Conservation (phyloP, 2,113 vertebrate species). For the Melospiza melodia region DNA sequence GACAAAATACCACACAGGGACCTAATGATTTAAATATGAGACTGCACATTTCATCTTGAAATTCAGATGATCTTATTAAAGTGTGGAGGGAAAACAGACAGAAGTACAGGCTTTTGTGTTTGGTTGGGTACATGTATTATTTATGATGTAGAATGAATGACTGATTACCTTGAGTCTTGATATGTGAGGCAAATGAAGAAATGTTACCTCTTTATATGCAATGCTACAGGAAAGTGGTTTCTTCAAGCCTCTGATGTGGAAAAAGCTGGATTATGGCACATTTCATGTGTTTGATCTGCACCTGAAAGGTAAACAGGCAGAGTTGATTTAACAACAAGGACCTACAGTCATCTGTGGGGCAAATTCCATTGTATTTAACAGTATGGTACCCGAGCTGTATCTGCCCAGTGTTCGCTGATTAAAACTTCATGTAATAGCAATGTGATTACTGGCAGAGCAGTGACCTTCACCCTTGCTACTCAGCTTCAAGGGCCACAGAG, state of each 20-base stretch:
- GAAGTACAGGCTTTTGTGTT: constrained; percentile 44
- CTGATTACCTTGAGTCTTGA: constrained; percentile 45
- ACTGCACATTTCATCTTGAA: constrained; percentile 45
- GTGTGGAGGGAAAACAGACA: neutral
- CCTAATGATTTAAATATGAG: constrained; percentile 55
- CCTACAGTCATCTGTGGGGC: neutral
- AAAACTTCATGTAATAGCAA: constrained; percentile 15
- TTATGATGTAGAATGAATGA: constrained; percentile 52
- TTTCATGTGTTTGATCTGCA: constrained; percentile 14
- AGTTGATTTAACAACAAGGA: neutral
- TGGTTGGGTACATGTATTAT: constrained; percentile 47
- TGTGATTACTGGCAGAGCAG: neutral
- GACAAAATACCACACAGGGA: constrained; percentile 18
- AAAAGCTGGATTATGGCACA: neutral
- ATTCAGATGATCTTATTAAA: constrained; percentile 42
- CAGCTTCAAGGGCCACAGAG: neutral
- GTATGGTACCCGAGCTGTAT: neutral
- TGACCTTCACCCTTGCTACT: constrained; percentile 34
- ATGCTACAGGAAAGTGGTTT: neutral
- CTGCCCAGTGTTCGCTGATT: constrained; percentile 2
- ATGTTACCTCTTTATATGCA: neutral
- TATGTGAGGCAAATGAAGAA: constrained; percentile 22
- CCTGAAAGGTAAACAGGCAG: constrained; percentile 10
- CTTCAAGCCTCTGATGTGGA: neutral
- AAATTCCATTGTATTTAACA: constrained; percentile 38